Evolutionary conservation across 2,888 invertebrate genomes (phyloP).

Genomic region (Leptodirus hochenwartii): DNA sequence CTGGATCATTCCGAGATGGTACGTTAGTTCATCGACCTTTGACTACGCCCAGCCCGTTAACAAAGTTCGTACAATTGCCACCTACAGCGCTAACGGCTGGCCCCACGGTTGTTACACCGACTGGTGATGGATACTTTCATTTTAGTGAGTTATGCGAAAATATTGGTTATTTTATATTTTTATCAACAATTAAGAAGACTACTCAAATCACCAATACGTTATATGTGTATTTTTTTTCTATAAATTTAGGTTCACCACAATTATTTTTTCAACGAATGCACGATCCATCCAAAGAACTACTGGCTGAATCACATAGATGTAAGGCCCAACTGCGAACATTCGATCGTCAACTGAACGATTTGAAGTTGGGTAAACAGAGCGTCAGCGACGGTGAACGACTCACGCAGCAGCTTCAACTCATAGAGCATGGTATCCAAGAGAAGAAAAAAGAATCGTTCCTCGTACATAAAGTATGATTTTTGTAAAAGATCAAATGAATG

Average conservation of each 20-base stretch:
- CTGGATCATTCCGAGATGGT: slow-evolving; percentile 21
- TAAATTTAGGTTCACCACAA: slow-evolving; percentile 22
- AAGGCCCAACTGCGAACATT: slow-evolving; percentile 38
- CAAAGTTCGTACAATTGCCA: too few relatives aligned
- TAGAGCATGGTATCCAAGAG: slow-evolving; percentile 41
- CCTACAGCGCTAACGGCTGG: too few relatives aligned
- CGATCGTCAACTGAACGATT: slow-evolving; percentile 41
- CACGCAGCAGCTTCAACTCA: slow-evolving; percentile 38
- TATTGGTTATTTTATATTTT: too few relatives aligned
- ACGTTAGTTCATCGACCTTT: too few relatives aligned
- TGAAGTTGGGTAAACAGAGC: slow-evolving; percentile 36
- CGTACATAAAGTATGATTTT: slow-evolving; percentile 20
- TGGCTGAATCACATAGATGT: slow-evolving; percentile 39
- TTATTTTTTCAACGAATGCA: slow-evolving; percentile 23
- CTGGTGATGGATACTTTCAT: too few relatives aligned
- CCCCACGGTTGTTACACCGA: too few relatives aligned
- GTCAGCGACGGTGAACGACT: slow-evolving; percentile 36
- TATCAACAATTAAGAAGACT: too few relatives aligned
- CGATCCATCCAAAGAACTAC: slow-evolving; percentile 25
- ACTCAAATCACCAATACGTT: too few relatives aligned
- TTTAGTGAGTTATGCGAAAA: too few relatives aligned
- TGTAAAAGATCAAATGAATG: background rate
- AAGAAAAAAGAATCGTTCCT: slow-evolving; percentile 38
- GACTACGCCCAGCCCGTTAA: too few relatives aligned
- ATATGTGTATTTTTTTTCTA: too few relatives aligned